Evolutionary conservation across 2,113 vertebrate species (phyloP).

Genomic region (Mormoops blainvillei): DNA sequence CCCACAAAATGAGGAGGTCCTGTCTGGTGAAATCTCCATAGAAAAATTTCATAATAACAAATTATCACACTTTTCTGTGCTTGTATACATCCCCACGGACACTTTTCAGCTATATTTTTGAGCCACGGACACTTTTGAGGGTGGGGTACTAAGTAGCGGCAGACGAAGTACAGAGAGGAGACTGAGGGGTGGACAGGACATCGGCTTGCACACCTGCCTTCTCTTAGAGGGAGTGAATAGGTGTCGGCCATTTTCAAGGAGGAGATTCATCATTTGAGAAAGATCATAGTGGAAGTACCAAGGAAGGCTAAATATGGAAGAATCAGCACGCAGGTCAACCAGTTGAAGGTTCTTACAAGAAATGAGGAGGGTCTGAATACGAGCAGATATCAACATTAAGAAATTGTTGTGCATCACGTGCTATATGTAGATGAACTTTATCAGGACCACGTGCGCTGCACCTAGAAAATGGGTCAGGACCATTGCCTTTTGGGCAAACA

Average conservation of each 20-base stretch:
- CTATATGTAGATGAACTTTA: not conserved
- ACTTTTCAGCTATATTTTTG: too few relatives aligned
- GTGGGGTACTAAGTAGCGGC: not conserved
- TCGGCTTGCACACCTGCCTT: not conserved
- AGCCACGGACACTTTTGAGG: not conserved
- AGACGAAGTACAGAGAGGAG: not conserved
- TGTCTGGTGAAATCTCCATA: not conserved
- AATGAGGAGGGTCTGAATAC: not conserved
- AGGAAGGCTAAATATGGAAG: not conserved
- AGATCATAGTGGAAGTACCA: not conserved
- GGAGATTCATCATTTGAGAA: not conserved
- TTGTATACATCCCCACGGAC: not conserved
- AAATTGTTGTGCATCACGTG: not conserved
- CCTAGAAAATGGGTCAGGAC: not conserved
- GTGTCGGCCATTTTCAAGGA: too few relatives aligned
- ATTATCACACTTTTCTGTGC: not conserved
- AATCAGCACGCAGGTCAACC: not conserved
- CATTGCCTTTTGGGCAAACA: not conserved
- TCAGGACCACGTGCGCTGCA: not conserved
- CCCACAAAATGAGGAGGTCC: not conserved
- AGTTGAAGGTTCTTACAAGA: not conserved
- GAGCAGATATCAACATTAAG: not conserved
- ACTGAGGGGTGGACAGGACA: not conserved
- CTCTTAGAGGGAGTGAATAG: not conserved
- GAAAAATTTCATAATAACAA: not conserved